Evolutionary conservation across 2,888 invertebrate species (phyloP).

Genomic region (Ichneumon xanthorius): DNA sequence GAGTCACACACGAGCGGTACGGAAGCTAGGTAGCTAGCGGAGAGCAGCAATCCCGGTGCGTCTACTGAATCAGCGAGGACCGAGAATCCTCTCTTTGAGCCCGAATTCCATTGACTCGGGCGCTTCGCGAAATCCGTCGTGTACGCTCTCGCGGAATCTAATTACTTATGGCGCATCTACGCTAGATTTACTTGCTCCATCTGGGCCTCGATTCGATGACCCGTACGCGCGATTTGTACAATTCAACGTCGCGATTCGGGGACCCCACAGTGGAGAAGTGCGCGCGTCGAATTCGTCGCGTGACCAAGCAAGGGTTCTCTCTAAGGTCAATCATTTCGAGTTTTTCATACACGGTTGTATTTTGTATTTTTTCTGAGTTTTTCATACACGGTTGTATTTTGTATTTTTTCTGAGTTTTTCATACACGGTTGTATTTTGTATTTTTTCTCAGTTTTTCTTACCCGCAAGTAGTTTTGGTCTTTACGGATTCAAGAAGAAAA

Average conservation of each 20-base stretch:
- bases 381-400: too few species aligned
- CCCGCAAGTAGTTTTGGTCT: too few species aligned
- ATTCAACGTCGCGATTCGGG: neutral
- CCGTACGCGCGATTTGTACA: neutral
- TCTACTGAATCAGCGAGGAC: conserved; percentile 39
- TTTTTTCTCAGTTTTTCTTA: too few species aligned
- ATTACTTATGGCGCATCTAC: conserved; percentile 37
- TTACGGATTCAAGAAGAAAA: too few species aligned
- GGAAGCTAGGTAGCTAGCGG: neutral
- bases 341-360: too few species aligned
- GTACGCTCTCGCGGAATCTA: conserved; percentile 42
- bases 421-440: too few species aligned
- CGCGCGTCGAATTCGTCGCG: too few species aligned
- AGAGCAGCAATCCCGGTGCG: conserved; percentile 4
- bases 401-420: too few species aligned
- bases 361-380: too few species aligned
- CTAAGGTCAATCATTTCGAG: too few species aligned
- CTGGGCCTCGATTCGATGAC: conserved; percentile 21
- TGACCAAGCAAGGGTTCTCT: too few species aligned
- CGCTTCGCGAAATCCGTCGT: conserved; percentile 41
- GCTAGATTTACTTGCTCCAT: conserved; percentile 5
- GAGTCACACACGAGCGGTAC: neutral
- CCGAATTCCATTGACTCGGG: conserved; percentile 55
- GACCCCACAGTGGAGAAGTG: neutral
- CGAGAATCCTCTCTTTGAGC: conserved; percentile 55